Percentiles rank a stretch among this genome's conserved stretches.
phyloP scores from a whole-genome alignment of 2,113 vertebrate species.

The Brachypodius melanocephalos region DNA sequence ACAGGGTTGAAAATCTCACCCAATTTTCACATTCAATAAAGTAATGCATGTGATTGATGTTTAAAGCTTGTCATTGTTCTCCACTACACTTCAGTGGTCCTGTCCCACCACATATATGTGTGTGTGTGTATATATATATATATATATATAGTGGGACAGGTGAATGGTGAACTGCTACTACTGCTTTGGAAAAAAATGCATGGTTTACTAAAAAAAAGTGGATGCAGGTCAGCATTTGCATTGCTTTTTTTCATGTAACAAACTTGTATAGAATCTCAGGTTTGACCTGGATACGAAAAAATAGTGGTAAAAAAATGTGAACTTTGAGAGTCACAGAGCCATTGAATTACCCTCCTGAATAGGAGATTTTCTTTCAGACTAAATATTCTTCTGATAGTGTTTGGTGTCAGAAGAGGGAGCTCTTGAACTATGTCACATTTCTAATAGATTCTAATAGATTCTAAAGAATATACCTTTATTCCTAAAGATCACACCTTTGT shows the following conservation, averaged over 20 bases:
- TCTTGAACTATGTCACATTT: background rate
- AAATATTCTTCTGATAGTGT: background rate
- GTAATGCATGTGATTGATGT: background rate
- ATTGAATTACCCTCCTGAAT: background rate
- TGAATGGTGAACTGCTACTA: background rate
- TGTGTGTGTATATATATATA: background rate
- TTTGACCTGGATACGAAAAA: background rate
- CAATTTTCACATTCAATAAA: background rate
- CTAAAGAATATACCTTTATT: background rate
- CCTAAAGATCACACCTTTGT: background rate
- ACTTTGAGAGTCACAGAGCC: background rate
- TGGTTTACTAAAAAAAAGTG: background rate
- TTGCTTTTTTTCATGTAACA: background rate
- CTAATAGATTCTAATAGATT: background rate
- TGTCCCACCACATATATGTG: background rate
- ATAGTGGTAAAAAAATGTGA: background rate
- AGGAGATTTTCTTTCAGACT: background rate
- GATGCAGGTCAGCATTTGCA: accelerated
- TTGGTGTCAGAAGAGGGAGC: conserved; percentile 39
- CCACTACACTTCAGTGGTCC: background rate
- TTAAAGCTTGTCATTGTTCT: background rate
- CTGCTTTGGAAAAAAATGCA: background rate
- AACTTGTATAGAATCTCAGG: background rate
- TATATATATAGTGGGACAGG: background rate
- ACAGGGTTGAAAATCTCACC: background rate